These are phyloP conservation scores for Bambusicola thoracicus DNA, from an alignment of 2,113 vertebrate species.

Conservation along the genomic window DNA sequence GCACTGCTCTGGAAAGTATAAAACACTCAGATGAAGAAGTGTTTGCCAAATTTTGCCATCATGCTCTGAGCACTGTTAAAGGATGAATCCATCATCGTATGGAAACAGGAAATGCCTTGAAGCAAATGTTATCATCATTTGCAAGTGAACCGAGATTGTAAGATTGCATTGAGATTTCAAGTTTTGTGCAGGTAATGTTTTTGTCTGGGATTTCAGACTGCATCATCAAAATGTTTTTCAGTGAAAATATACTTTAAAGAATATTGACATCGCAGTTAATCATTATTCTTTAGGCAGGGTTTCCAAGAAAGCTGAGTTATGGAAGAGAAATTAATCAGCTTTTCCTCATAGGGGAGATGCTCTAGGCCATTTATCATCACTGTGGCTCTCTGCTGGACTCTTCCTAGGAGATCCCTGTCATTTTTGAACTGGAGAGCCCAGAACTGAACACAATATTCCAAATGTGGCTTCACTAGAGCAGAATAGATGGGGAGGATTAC, in stretches of 20 bases:
- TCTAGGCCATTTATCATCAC: too few species aligned
- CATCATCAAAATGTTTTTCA: neutral
- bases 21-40: accelerated
- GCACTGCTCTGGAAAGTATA: neutral
- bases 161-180: neutral
- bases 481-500: too few species aligned
- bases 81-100: neutral
- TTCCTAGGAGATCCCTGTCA: too few species aligned
- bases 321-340: neutral
- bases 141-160: neutral
- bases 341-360: too few species aligned
- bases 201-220: neutral
- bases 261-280: neutral
- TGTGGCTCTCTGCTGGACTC: too few species aligned
- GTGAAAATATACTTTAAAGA: neutral
- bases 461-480: too few species aligned
- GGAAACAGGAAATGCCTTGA: neutral
- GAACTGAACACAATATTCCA: too few species aligned
- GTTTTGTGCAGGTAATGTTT: neutral
- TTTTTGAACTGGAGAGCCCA: too few species aligned
- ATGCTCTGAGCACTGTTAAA: neutral
- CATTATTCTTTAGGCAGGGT: neutral
- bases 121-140: neutral
- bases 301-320: accelerated
- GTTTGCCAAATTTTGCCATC: neutral